Evolutionary conservation across 2,797 vertebrate species (phyloP).

Genomic region (Telmatherina bonti): DNA sequence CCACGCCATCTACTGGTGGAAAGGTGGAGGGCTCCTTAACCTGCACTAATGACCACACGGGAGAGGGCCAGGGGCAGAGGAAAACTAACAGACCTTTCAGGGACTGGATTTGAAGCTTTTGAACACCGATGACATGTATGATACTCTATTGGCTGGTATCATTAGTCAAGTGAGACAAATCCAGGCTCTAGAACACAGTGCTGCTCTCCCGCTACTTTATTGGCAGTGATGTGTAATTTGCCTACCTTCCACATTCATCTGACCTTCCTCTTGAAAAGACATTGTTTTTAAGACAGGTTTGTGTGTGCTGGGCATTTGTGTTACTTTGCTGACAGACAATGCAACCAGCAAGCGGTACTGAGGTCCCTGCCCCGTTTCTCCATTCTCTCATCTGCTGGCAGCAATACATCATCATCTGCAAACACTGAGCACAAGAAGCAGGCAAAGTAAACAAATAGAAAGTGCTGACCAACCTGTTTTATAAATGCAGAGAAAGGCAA

Average conservation of each 20-base stretch:
- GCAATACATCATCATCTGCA: constrained; percentile 67
- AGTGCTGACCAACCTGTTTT: constrained; percentile 63
- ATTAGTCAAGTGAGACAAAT: constrained; percentile 76
- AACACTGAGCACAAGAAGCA: constrained; percentile 32
- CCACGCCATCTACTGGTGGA: constrained; percentile 82
- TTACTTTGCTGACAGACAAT: constrained; percentile 69
- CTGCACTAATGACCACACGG: constrained; percentile 73
- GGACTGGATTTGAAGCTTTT: constrained; percentile 60
- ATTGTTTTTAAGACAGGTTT: constrained; percentile 60
- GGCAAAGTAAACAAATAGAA: constrained; percentile 68
- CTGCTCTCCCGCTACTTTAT: constrained; percentile 56
- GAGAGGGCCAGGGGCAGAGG: constrained; percentile 45
- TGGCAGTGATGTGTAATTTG: constrained; percentile 67
- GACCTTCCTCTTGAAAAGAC: constrained; percentile 69
- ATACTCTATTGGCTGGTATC: constrained; percentile 51
- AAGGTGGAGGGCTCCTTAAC: constrained; percentile 47
- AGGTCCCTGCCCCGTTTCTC: constrained; percentile 54
- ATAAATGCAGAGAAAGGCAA: constrained; percentile 30
- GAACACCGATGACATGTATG: constrained; percentile 71
- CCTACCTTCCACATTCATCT: constrained; percentile 67
- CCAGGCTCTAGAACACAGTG: constrained; percentile 47
- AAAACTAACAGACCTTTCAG: constrained; percentile 62
- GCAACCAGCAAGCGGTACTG: constrained; percentile 39
- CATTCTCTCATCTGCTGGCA: constrained; percentile 57
- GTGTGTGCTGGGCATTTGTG: constrained; percentile 53